Evolutionary conservation across 1,140 invertebrate genomes (phyloP).

Genomic region (Pogonomyrmex barbatus): DNA sequence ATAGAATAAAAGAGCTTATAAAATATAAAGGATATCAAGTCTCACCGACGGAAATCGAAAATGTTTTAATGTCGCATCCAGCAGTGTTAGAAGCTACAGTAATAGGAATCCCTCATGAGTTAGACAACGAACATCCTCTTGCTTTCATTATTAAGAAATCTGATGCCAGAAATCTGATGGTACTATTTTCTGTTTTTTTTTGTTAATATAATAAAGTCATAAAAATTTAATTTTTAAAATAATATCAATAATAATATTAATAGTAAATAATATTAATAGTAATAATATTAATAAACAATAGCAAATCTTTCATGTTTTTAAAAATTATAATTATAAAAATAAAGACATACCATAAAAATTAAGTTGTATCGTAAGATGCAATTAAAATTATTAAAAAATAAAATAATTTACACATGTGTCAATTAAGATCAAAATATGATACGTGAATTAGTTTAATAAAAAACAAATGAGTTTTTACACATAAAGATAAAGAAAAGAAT

Average conservation of each 20-base stretch:
- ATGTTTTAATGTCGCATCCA: constrained; percentile 86
- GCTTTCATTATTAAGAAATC: constrained; percentile 85
- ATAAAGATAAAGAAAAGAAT: too few species aligned
- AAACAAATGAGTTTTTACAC: neutral
- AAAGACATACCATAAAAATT: neutral
- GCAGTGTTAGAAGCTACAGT: constrained; percentile 88
- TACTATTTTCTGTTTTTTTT: constrained; percentile 16
- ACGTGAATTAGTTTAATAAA: neutral
- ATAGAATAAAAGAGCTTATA: constrained; percentile 88
- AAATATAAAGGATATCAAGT: constrained; percentile 88
- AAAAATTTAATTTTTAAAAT: neutral
- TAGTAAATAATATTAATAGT: too few species aligned
- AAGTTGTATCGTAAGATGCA: neutral
- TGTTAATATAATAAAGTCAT: neutral
- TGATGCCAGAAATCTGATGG: constrained; percentile 4
- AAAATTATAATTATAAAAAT: neutral
- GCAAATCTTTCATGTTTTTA: neutral
- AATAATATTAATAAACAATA: too few species aligned
- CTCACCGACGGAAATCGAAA: constrained; percentile 88
- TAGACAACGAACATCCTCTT: constrained; percentile 86
- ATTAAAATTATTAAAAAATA: neutral
- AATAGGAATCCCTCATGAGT: constrained; percentile 86
- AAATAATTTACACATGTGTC: neutral
- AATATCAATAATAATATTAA: too few species aligned
- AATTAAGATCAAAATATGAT: neutral